A percentile compares a stretch with the other conserved stretches of the same genome.
These are phyloP conservation scores for Mongoloraphidia duomilia DNA, from an alignment of 2,888 invertebrate genomes.

Conservation along the genomic window DNA sequence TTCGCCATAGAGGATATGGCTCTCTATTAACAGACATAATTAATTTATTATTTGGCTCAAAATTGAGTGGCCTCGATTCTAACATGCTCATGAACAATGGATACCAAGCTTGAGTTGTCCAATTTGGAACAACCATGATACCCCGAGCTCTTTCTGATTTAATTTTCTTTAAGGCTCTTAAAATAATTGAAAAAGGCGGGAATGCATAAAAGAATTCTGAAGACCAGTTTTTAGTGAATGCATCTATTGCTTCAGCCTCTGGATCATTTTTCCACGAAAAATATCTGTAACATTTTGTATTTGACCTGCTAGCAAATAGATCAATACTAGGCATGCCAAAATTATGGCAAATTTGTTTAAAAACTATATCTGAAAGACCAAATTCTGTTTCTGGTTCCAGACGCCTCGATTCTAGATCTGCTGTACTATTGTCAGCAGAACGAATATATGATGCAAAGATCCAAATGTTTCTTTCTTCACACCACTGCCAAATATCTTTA, in stretches of 20 bases:
- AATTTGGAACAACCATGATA: conserved; percentile 13
- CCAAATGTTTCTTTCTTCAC: conserved; percentile 8
- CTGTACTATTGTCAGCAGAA: conserved; percentile 5
- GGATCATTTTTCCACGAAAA: conserved; percentile 10
- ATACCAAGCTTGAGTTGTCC: conserved; percentile 14
- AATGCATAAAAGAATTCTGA: conserved; percentile 12
- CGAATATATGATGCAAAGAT: conserved; percentile 6
- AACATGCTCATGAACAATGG: conserved; percentile 10
- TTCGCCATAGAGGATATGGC: too few relatives aligned
- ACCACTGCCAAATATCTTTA: conserved; percentile 16
- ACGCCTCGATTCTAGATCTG: conserved; percentile 4
- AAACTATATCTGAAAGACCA: conserved; percentile 5
- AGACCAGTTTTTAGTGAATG: conserved; percentile 10
- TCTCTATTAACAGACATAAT: too few relatives aligned
- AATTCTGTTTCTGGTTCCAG: conserved; percentile 8
- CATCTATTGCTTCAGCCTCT: conserved; percentile 7
- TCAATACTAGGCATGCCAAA: conserved; percentile 9
- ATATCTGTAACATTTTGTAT: conserved; percentile 11
- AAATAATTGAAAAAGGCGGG: conserved; percentile 10
- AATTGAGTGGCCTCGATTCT: conserved; percentile 5
- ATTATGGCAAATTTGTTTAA: conserved; percentile 1
- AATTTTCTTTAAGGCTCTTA: conserved; percentile 12
- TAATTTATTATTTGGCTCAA: conserved; percentile 10
- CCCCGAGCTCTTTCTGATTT: conserved; percentile 11
- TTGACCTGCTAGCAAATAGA: conserved; percentile 9